A percentile compares a stretch with the other conserved stretches of the same genome.
Evolutionary conservation across 2,113 vertebrate species (phyloP).

Genomic region (Calyptomena viridis): DNA sequence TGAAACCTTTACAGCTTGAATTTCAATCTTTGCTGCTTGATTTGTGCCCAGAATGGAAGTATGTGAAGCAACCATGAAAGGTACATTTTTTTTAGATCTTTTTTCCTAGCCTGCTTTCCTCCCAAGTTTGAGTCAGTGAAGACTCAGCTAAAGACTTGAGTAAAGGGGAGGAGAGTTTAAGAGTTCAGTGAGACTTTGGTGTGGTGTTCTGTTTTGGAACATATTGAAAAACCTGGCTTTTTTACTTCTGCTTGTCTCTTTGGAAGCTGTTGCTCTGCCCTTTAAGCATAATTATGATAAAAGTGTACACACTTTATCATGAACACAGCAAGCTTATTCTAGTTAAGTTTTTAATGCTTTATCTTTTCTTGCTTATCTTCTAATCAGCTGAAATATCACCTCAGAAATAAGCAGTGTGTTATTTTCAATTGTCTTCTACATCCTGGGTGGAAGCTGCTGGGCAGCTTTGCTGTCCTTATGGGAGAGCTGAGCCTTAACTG

Average conservation of each 20-base stretch:
- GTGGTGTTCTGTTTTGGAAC: not conserved
- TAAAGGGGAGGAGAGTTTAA: not conserved
- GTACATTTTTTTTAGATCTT: not conserved
- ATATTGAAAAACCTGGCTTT: not conserved
- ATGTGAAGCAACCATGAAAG: not conserved
- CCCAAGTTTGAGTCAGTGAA: not conserved
- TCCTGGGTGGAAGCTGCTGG: not conserved
- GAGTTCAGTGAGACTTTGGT: not conserved
- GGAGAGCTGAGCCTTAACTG: not conserved
- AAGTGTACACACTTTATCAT: fast-evolving
- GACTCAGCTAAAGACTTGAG: not conserved
- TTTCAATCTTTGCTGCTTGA: not conserved
- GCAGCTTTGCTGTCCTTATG: not conserved
- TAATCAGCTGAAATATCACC: not conserved
- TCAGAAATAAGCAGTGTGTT: not conserved
- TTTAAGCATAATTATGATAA: not conserved
- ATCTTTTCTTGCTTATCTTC: not conserved
- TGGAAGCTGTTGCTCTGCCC: not conserved
- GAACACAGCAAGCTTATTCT: not conserved
- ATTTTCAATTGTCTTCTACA: not conserved
- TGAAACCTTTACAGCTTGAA: slow-evolving; percentile 9
- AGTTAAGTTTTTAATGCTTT: not conserved
- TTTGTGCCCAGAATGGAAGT: not conserved
- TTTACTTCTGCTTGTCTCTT: not conserved
- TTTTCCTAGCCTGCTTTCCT: not conserved